Conservation (phyloP, 1,140 invertebrate genomes). For the Nomia melanderi region DNA sequence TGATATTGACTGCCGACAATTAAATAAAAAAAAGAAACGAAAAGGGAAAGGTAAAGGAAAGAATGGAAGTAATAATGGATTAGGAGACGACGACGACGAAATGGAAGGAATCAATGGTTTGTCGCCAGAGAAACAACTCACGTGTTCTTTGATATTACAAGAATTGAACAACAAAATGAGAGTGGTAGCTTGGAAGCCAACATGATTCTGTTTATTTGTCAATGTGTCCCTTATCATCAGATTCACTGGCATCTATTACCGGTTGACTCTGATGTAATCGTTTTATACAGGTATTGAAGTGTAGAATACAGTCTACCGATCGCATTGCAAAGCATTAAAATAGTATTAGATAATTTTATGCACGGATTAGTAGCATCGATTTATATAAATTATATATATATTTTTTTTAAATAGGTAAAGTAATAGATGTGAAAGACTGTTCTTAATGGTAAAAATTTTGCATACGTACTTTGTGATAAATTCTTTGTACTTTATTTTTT, state of each 20-base stretch:
- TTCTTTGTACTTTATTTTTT: slow-evolving; percentile 19
- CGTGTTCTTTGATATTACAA: slow-evolving; percentile 85
- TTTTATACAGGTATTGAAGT: slow-evolving; percentile 13
- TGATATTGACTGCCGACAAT: slow-evolving; percentile 79
- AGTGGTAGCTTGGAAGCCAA: slow-evolving; percentile 86
- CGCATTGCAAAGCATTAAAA: neutral
- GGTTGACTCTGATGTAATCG: slow-evolving; percentile 4
- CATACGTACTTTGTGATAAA: slow-evolving; percentile 4
- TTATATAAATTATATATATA: neutral
- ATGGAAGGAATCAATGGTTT: slow-evolving; percentile 81
- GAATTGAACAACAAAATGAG: slow-evolving; percentile 88
- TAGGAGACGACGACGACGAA: slow-evolving; percentile 82
- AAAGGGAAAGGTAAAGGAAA: slow-evolving; percentile 81
- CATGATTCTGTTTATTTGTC: slow-evolving; percentile 60
- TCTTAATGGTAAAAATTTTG: slow-evolving; percentile 1
- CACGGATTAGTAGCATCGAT: slow-evolving; percentile 4
- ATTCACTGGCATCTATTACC: slow-evolving; percentile 4
- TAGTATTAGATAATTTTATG: slow-evolving; percentile 20
- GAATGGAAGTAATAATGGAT: slow-evolving; percentile 73
- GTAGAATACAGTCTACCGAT: slow-evolving; percentile 2
- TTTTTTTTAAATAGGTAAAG: slow-evolving; percentile 15
- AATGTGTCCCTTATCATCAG: slow-evolving; percentile 7
- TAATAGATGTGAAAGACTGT: neutral
- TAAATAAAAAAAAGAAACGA: slow-evolving; percentile 80
- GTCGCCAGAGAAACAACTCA: slow-evolving; percentile 82